Evolutionary conservation across 2,888 invertebrate species (phyloP).

Genomic region (Steromphala cineraria): DNA sequence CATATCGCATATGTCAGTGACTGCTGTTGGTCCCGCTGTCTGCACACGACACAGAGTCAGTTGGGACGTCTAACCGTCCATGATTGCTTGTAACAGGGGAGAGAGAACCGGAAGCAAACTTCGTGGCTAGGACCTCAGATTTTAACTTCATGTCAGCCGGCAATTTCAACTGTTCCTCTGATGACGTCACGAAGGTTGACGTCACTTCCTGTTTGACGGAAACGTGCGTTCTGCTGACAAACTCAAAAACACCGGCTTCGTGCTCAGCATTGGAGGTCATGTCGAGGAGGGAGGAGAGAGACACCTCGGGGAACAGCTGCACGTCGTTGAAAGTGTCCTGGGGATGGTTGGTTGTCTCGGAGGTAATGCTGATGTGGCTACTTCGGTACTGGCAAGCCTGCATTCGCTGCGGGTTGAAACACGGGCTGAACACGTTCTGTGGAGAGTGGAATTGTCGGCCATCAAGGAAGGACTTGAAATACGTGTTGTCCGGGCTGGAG

Average conservation of each 20-base stretch:
- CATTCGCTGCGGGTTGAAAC: background rate
- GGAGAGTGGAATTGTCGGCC: background rate
- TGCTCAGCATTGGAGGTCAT: background rate
- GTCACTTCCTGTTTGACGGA: background rate
- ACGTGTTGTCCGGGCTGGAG: slow-evolving; percentile 1
- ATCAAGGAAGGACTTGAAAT: background rate
- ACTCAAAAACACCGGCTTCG: background rate
- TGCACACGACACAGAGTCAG: too few species aligned
- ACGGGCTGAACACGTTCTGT: slow-evolving; percentile 3
- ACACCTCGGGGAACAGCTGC: background rate
- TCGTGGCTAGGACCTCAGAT: too few species aligned
- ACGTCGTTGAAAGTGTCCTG: slow-evolving; percentile 10
- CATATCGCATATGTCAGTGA: too few species aligned
- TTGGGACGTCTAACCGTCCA: too few species aligned
- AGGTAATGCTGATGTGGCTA: background rate
- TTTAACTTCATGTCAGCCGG: too few species aligned
- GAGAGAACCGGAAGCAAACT: too few species aligned
- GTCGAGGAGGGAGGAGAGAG: background rate
- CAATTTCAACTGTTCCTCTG: too few species aligned
- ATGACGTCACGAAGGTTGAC: too few species aligned
- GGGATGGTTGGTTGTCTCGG: background rate
- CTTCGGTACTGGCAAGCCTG: background rate
- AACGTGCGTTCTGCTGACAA: too few species aligned
- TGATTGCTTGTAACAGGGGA: too few species aligned
- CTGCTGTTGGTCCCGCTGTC: too few species aligned